phyloP scores from a whole-genome alignment of 1,140 invertebrate genomes.

The Trinorchestia longiramus region DNA sequence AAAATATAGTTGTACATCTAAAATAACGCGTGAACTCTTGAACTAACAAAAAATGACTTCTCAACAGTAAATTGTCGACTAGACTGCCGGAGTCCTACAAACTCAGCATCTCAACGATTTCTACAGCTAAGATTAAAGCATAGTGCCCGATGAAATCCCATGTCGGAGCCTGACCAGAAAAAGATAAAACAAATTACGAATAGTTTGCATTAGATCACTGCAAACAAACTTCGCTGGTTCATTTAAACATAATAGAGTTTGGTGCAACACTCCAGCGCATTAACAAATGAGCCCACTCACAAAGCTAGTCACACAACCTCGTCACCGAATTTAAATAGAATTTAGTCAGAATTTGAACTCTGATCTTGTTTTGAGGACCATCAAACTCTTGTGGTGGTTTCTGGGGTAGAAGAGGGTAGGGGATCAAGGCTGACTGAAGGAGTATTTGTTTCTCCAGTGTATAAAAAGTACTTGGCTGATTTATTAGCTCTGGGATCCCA shows the following conservation, averaged over 20 bases:
- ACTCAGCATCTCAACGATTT: constrained; percentile 7
- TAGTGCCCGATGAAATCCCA: constrained; percentile 29
- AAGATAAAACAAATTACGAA: not conserved
- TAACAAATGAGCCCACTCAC: not conserved
- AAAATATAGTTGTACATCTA: not conserved
- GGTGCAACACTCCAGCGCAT: not conserved
- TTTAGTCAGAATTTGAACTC: not conserved
- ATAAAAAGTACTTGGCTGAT: constrained; percentile 64
- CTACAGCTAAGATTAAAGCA: constrained; percentile 46
- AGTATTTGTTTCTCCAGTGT: constrained; percentile 62
- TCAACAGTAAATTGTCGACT: constrained; percentile 31
- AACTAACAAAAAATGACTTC: constrained; percentile 17
- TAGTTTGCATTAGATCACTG: not conserved
- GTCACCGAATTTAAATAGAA: not conserved
- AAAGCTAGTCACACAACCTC: constrained; percentile 11
- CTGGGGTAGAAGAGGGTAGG: constrained; percentile 58
- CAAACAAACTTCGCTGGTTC: not conserved
- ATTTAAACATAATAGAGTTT: not conserved
- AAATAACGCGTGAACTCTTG: not conserved
- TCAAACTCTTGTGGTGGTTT: constrained; percentile 63
- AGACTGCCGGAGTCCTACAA: constrained; percentile 8
- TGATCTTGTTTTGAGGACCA: not conserved
- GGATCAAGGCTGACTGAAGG: constrained; percentile 64
- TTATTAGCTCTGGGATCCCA: constrained; percentile 65
- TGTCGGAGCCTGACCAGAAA: not conserved